Evolutionary conservation across 1,140 invertebrate genomes (phyloP), one percentile per base, ranked within the genome.

Genomic region (Araneus ventricosus): DNA sequence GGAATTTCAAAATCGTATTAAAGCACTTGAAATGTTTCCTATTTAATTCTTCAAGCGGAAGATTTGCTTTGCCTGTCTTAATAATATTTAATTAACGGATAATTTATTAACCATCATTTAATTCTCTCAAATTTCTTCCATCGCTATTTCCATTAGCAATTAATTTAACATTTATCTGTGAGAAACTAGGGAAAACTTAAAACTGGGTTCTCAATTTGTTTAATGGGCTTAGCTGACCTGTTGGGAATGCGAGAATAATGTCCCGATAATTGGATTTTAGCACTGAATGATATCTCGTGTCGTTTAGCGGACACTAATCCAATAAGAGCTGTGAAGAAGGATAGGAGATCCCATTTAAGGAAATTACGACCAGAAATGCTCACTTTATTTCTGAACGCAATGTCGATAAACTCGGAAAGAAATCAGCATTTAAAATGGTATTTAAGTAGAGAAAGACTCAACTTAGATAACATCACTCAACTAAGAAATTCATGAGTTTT

Each of bases 231-330:
- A 39, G 80, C 24, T 82, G 80, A 82, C 41, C 41, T 82, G 41
- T 34, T 34, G 70, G 70, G 30, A 82, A 82, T 7, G 24, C 39
- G 80, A 24, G 22, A 75, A 75, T 75, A 75, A 75, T 82, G 41
- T 41, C 20, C 8, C 24, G 37, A 52, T 82, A 82, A 82, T 82
- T 82, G 80, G 80, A 82, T 82, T 82, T 41, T 41, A 52, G 80
- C 80, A 82, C 41, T 82, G 80, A 82, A 41, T 82, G 80, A 82
- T 82, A 82, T 45, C 41, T 41, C 80, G 5, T 45, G 80, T 82
- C 80, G 39, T 82, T 45, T 52, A 82, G 41, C n/a, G 37, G 80
- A 52, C 39, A 75, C 17, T 82, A 82, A 82, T 82, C 80, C 39
- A 52, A 82, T 82, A 41, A 82, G 39, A 82, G 22, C 24, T 41